Base-by-base conservation (phyloP, 2,888 invertebrate genomes). In the Petrolisthes manimaculis region DNA sequence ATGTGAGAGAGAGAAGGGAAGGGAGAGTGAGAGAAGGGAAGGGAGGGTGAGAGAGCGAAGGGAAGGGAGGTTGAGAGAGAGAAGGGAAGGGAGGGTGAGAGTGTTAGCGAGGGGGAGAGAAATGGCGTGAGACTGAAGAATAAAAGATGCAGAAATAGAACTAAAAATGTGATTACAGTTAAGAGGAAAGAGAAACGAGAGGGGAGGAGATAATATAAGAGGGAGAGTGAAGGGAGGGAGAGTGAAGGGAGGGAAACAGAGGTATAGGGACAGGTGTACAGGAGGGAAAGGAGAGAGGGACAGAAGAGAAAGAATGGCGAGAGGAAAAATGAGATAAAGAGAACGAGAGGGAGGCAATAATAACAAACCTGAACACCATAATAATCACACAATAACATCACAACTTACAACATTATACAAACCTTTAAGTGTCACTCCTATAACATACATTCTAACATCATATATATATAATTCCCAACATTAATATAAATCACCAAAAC, bases 161-260 rank as follows among this genome's bases (percentile, higher is more conserved):
- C n/a, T n/a, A n/a, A n/a, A n/a, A n/a, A n/a, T n/a, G n/a, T n/a
- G n/a, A n/a, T n/a, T n/a, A n/a, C n/a, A n/a, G n/a, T n/a, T n/a
- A 71, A n/a, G 71, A 80, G 21, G 24, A 21, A 51, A 12, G 53
- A 51, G 9, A 77, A 77, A 51, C 21, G 51, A 51, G 77, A 8
- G 8, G 18, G 53, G 53, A 51, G 37, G 53, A 74, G 74, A n/a
- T 9, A 74, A n/a, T 6, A 6, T n/a, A 21, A 74, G n/a, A 18
- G 74, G 6, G 74, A 74, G 74, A 74, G 18, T 61, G 8, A 61
- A 61, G 61, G n/a, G 74, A 61, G 67, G 67, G 67, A 61, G 67
- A 61, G 67, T 12, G 14, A 61, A 61, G 14, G 14, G 67, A 61
- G 9, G 14, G 67, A 12, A 61, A n/a, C n/a, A n/a, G n/a, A n/a